Base-by-base conservation (phyloP, 1,140 invertebrate species). In the Drosophila saltans region DNA sequence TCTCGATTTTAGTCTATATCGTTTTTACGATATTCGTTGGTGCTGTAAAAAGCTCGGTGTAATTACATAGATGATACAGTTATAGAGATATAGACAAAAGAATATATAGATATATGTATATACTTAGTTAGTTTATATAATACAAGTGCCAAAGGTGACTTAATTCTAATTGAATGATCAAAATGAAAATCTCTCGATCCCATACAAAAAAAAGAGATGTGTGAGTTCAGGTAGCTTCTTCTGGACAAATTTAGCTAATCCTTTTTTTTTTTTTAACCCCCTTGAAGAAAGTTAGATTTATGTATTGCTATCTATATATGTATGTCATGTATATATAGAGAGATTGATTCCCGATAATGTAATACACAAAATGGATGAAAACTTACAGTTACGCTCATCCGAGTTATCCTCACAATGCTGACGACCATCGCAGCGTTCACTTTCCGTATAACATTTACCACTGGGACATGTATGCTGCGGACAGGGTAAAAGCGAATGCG, bases 351-450 rank as follows among this genome's bases (percentile, higher is more conserved):
- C 16, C 16, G 16, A 7, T n/a, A 11, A 72, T 40, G 36, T n/a
- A 56, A 56, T n/a, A 62, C 33, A 36, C 40, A 24, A 9, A 36
- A 60, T 60, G 69, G n/a, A 36, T 8, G 16, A 28, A 81, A 81
- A 94, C 93, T 94, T 93, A 94, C 94, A 95, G 78, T 94, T 93
- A 56, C 91, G 80, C 91, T 95, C 94, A 75, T 96, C 95, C 72
- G 93, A 94, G 28, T 93, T 93, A 90, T 95, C 95, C 55, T 92
- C 91, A 79, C 95, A 96, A 78, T 96, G 94, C 26, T 91, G 88
- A 9, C 91, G 88, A 21, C 93, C 93, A 89, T 96, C 93, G 83
- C 95, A 95, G 60, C 92, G 92, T 68, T 92, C 91, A 36, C 40
- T 78, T 41, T 91, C 80, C 60, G 74, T 69, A 43, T 82, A 92